Conservation (phyloP, 2,113 vertebrate genomes). For the Silurus glanis region DNA sequence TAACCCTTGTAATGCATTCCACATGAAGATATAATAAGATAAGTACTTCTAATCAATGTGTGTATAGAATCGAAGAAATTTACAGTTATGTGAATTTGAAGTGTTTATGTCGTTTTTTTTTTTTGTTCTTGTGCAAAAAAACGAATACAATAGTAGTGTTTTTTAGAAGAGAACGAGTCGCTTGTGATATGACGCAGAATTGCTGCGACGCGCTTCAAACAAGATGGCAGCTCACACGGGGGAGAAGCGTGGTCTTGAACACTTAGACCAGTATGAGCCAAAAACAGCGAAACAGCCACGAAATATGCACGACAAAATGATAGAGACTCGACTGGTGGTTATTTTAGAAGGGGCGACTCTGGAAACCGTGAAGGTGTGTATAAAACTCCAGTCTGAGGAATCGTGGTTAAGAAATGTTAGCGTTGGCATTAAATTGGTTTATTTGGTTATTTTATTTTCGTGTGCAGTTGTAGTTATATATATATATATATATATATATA, state of each 20-base stretch:
- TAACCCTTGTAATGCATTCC: background rate
- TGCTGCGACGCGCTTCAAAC: slow-evolving; percentile 54
- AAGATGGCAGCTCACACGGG: slow-evolving; percentile 77
- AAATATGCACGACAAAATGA: slow-evolving; percentile 71
- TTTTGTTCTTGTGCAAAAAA: too few relatives aligned
- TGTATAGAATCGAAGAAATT: background rate
- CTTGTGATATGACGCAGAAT: slow-evolving; percentile 55
- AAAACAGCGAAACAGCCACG: slow-evolving; percentile 71
- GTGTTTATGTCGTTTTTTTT: background rate
- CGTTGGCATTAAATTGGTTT: too few relatives aligned
- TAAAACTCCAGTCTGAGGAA: background rate
- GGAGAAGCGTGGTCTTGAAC: slow-evolving; percentile 75
- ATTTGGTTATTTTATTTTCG: too few relatives aligned
- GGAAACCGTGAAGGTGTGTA: slow-evolving; percentile 90
- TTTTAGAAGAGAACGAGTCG: background rate
- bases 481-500: too few relatives aligned
- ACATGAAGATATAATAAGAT: background rate
- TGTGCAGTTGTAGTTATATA: too few relatives aligned
- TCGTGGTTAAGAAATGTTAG: background rate
- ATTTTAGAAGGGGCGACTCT: slow-evolving; percentile 90
- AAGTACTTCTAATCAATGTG: background rate
- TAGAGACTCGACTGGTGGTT: slow-evolving; percentile 81
- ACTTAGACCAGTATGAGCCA: slow-evolving; percentile 78
- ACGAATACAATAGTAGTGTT: background rate
- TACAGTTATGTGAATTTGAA: background rate